Evolutionary conservation across 2,888 invertebrate genomes (phyloP), one percentile per base, ranked within the genome.

Genomic region (Trichacis sp.): DNA sequence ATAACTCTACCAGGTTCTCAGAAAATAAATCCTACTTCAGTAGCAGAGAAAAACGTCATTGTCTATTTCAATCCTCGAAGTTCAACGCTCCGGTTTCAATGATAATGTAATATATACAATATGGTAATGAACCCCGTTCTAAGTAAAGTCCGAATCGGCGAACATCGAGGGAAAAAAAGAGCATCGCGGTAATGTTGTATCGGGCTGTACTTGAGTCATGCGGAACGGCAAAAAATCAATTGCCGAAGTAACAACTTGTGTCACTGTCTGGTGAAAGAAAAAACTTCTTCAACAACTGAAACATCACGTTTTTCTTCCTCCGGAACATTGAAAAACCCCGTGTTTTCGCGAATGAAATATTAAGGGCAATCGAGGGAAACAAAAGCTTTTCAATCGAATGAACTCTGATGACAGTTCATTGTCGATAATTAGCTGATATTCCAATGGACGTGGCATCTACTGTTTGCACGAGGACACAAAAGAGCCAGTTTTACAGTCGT

Each of bases 161-260:
- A n/a, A 45, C 17, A 45, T 40, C 12, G 40, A 8, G 14, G 45
- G 20, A 45, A 45, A 45, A 45, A 42, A 42, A 5, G 14, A n/a
- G 3, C 14, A 42, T 42, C 42, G 42, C 18, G 24, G 6, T 46
- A 29, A 24, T 46, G 53, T 60, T 60, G 57, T 18, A 29, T 24
- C 30, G 46, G 36, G 12, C 58, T 62, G 50, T 55, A 62, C 59
- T 49, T 54, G 45, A 57, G 36, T 57, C 43, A 54, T 59, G 50
- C 59, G 46, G 62, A 52, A 51, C 24, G 45, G 51, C 24, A 43
- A 59, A 62, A 66, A 66, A 66, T 66, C 61, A 66, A 62, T 66
- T 52, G 62, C 55, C 62, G 48, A 66, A 58, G 57, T 62, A 66
- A 66, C 60, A 61, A 51, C 54, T 54, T 40, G 40, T 15, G 40